Base-by-base conservation (phyloP, 1,140 invertebrate species). In the Halictus rubicundus region DNA sequence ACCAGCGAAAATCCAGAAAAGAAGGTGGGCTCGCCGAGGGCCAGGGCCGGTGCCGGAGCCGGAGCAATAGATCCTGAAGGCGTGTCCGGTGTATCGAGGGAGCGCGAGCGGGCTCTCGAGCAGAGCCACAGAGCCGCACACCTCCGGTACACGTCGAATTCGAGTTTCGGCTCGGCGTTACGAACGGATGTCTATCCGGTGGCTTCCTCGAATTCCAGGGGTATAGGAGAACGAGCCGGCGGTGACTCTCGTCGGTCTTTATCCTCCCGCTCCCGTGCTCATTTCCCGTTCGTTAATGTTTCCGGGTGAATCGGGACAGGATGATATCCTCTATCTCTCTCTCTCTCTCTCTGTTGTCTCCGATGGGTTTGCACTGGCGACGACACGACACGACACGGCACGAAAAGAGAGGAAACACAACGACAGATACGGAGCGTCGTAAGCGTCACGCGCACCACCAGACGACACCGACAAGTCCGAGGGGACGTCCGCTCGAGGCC, bases 1-100 rank as follows among this genome's bases (percentile, higher is more conserved):
- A 85, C 86, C 81, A 86, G 78, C 75, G 77, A 65, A 82, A 83
- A 86, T 86, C 59, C 81, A 88, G 82, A 86, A 85, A 85, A 86
- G 76, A 85, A 82, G 39, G 68, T 77, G 76, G 80, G 68, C 78
- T 76, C 76, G 75, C 23, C 61, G 52, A 66, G 76, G 84, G 71
- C n/a, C 68, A 61, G 63, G 75, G 72, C 66, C 74, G 83, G 65
- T 59, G 71, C 66, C 63, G 68, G 75, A 69, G 57, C 27, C 83
- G 42, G 10, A 46, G 42, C 42, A 10, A 14, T 14, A 3, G 42
- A 46, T 46, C 12, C 14, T 12, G 42, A 0, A 14, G 10, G 80
- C 66, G 75, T 81, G 54, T 81, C 54, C 21, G 52, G 16, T 64
- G 19, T n/a, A 65, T 49, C 16, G 42, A 54, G 52, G 27, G 61